These are phyloP conservation scores for Branchipolynoe longqiensis DNA, from an alignment of 2,888 invertebrate genomes.

Conservation along the genomic window DNA sequence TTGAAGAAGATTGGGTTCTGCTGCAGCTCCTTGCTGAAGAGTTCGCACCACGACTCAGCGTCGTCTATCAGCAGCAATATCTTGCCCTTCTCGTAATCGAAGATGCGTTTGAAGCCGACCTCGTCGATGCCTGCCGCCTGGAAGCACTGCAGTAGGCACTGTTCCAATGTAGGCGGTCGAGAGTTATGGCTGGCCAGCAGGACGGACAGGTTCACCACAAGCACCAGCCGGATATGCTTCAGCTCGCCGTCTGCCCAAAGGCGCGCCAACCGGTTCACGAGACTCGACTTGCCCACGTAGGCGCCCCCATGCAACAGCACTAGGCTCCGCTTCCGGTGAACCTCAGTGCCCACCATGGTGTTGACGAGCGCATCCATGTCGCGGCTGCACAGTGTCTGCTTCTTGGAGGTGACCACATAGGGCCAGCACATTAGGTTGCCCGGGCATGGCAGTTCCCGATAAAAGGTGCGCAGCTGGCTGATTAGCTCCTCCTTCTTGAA, in stretches of 20 bases:
- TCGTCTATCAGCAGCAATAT: conserved; percentile 23
- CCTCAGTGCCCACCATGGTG: not conserved
- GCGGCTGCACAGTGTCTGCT: not conserved
- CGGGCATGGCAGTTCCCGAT: conserved; percentile 37
- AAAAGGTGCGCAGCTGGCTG: not conserved
- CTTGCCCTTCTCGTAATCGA: not conserved
- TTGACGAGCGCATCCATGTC: not conserved
- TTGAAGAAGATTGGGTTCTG: conserved; percentile 22
- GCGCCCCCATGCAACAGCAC: not conserved
- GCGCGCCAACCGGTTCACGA: conserved; percentile 38
- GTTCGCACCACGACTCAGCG: conserved; percentile 17
- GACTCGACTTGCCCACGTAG: conserved; percentile 18
- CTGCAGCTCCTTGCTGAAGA: conserved; percentile 11
- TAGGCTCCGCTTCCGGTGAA: not conserved
- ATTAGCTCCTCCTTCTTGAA: conserved; percentile 46
- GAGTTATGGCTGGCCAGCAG: not conserved
- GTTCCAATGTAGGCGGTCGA: not conserved
- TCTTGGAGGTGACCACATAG: not conserved
- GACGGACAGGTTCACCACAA: conserved; percentile 8
- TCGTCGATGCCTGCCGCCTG: not conserved
- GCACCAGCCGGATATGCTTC: conserved; percentile 3
- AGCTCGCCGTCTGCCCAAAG: conserved; percentile 30
- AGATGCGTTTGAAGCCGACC: not conserved
- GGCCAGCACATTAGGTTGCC: not conserved
- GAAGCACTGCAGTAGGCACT: conserved; percentile 24